Evolutionary conservation across 2,888 invertebrate species (phyloP).

Genomic region (Sesamia inferens): DNA sequence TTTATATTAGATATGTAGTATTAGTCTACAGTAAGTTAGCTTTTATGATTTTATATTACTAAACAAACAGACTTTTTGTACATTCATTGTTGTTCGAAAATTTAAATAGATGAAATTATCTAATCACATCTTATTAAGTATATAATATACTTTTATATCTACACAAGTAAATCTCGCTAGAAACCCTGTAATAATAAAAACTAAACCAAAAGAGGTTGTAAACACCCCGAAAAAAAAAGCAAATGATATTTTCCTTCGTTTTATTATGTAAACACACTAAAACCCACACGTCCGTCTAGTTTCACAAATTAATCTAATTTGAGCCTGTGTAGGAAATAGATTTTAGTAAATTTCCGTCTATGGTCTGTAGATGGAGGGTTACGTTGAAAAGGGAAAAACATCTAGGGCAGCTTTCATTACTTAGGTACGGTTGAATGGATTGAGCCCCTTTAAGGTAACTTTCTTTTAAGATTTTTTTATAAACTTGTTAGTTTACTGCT

Average conservation of each 20-base stretch:
- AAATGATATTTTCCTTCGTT: not conserved
- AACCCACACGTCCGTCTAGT: not conserved
- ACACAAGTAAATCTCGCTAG: no score
- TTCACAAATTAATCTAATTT: not conserved
- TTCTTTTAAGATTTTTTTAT: constrained; percentile 18
- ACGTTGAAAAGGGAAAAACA: constrained; percentile 29
- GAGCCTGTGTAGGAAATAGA: not conserved
- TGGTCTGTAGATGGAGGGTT: not conserved
- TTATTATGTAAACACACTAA: not conserved
- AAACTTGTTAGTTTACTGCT: not conserved
- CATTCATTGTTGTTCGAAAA: no score
- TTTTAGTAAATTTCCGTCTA: constrained; percentile 1
- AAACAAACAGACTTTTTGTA: no score
- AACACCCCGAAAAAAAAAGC: not conserved
- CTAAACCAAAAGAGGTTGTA: not conserved
- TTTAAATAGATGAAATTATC: no score
- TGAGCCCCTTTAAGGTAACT: not conserved
- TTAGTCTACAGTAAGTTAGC: no score
- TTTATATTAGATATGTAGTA: no score
- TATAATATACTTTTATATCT: no score
- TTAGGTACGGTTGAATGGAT: constrained; percentile 4
- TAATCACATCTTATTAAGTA: no score
- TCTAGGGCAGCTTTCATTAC: constrained; percentile 40
- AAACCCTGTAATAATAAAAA: not conserved
- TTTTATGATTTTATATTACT: no score